Percentiles rank a stretch among this genome's conserved stretches.
These are phyloP conservation scores for Trachythela sp. DNA, from an alignment of 64 coral and sea anemone species.

Conservation along the genomic window DNA sequence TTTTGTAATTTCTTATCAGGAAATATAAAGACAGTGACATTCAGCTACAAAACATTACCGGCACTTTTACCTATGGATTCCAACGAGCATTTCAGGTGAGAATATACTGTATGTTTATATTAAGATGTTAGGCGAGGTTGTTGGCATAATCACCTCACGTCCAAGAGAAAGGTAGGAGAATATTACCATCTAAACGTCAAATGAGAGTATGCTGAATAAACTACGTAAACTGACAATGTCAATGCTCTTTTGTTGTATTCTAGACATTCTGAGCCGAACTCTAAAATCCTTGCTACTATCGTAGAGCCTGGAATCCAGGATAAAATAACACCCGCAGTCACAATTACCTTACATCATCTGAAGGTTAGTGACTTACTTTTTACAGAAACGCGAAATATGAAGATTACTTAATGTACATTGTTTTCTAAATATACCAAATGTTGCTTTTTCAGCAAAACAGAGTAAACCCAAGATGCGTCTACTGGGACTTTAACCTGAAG, in stretches of 20 bases:
- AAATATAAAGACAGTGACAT: background rate
- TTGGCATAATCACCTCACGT: too few species aligned
- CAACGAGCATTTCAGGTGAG: background rate
- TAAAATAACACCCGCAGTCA: background rate
- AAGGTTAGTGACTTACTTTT: background rate
- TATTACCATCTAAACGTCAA: too few species aligned
- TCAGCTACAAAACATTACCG: conserved; percentile 1
- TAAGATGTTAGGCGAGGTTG: background rate
- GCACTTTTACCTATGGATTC: background rate
- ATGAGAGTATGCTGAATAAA: background rate
- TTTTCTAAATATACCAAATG: background rate
- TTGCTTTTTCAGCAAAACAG: conserved; percentile 6
- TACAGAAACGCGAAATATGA: background rate
- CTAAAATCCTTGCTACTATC: background rate
- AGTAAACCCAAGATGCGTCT: background rate
- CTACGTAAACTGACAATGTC: too few species aligned
- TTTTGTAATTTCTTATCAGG: background rate
- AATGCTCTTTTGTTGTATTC: background rate
- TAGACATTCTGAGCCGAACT: conserved; percentile 16
- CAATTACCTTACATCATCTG: background rate
- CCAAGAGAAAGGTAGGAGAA: too few species aligned
- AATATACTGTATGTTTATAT: background rate
- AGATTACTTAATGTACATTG: background rate
- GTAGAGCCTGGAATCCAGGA: background rate
- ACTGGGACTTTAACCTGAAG: background rate